These are phyloP conservation scores for Trididemnum clinides DNA, from an alignment of 23 tunicate genomes.

Conservation along the genomic window DNA sequence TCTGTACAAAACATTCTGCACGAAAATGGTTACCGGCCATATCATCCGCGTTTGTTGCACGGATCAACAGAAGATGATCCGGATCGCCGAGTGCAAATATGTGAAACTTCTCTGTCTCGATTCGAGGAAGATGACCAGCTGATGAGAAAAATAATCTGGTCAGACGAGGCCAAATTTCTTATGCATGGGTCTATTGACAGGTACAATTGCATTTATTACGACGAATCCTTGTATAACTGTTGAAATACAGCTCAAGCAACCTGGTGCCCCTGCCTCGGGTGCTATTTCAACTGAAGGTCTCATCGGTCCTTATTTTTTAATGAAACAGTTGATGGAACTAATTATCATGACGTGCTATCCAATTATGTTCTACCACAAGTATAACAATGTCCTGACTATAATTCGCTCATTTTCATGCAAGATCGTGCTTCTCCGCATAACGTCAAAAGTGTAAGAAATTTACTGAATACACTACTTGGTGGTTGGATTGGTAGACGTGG, in stretches of 20 bases:
- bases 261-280: not conserved
- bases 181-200: not conserved
- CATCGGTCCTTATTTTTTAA: not conserved
- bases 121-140: too few relatives aligned
- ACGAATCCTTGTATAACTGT: not conserved
- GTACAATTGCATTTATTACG: not conserved
- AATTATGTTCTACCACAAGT: not conserved
- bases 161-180: not conserved
- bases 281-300: not conserved
- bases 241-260: not conserved
- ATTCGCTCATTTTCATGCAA: too few relatives aligned
- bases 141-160: constrained; percentile 5
- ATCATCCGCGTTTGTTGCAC: not conserved
- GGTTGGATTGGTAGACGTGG: too few relatives aligned
- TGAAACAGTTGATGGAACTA: not conserved
- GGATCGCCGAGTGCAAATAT: too few relatives aligned
- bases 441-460: too few relatives aligned
- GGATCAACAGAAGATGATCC: too few relatives aligned
- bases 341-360: not conserved
- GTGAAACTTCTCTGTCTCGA: too few relatives aligned
- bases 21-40: not conserved
- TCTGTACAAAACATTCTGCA: too few relatives aligned
- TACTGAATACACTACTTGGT: too few relatives aligned
- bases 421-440: not conserved
- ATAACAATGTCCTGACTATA: too few relatives aligned